These are phyloP conservation scores for Heliconius erato DNA, from an alignment of 2,888 invertebrate genomes.

Conservation along the genomic window DNA sequence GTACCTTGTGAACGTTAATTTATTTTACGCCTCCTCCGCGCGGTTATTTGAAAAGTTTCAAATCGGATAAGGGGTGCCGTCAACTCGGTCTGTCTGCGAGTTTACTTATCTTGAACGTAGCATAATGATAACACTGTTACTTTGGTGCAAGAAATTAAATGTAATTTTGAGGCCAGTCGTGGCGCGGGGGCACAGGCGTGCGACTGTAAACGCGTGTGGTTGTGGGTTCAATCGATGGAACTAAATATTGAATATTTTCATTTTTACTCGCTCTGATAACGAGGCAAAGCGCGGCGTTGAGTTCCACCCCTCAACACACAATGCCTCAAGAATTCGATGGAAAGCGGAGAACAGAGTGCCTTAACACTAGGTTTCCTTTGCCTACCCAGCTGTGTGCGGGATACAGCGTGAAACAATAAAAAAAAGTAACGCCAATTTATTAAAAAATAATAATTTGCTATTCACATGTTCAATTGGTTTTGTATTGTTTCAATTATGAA, in stretches of 20 bases:
- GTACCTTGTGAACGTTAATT: conserved; percentile 30
- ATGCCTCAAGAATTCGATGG: too few relatives aligned
- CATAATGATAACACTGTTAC: not conserved
- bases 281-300: too few relatives aligned
- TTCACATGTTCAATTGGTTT: not conserved
- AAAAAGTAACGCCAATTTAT: not conserved
- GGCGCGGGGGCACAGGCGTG: too few relatives aligned
- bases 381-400: too few relatives aligned
- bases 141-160: not conserved
- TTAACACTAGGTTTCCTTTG: too few relatives aligned
- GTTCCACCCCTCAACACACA: too few relatives aligned
- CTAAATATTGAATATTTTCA: not conserved
- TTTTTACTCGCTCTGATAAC: not conserved
- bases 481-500: conserved; percentile 1
- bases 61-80: conserved; percentile 37
- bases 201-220: too few relatives aligned
- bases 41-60: conserved; percentile 46
- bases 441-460: not conserved
- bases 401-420: too few relatives aligned
- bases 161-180: too few relatives aligned
- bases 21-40: conserved; percentile 36
- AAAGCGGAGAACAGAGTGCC: too few relatives aligned
- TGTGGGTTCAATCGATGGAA: too few relatives aligned
- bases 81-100: conserved; percentile 30
- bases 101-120: conserved; percentile 20